Evolutionary conservation across 2,113 vertebrate genomes (phyloP), one percentile per base, ranked within the genome.

Genomic region (Kryptolebias marmoratus): DNA sequence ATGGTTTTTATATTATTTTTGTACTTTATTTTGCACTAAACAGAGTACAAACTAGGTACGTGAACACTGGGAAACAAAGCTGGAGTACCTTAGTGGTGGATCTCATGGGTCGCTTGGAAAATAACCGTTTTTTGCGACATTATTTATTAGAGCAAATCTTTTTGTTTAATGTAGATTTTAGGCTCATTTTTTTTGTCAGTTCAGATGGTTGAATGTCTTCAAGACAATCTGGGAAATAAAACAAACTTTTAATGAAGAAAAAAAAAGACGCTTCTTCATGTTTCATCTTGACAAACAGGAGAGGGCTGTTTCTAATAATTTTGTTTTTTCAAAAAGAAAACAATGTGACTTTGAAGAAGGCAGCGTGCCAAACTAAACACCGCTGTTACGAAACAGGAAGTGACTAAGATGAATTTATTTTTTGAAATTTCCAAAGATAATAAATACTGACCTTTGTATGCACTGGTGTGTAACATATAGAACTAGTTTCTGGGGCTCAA

Each of bases 151-250:
- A 53, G 10, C 11, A 27, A n/a, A 30, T 28, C 27, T 18, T 56
- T 56, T 64, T 28, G 3, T 55, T 22, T 5, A 18, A 22, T 31
- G 15, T 10, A 56, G 10, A 18, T 31, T 56, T 56, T 0, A 0
- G 36, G 27, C 59, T 1, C 1, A 64, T 14, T 57, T 42, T 1
- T 52, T 62, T 47, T 6, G 60, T n/a, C 3, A 27, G n/a, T 18
- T 61, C 58, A 53, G 27, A 57, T 58, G 64, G 56, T 47, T 0
- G 1, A 13, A 5, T 53, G n/a, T 36, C n/a, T 68, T 11, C 14
- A 11, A 16, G 32, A 28, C 6, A 60, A 11, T 5, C 5, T 74
- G n/a, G 13, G 11, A 32, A 87, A 79, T 81, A 81, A 85, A 77
- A 1, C 1, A 0, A 50, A 45, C 28, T 56, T 70, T 57, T 58